Evolutionary conservation across 2,113 vertebrate species (phyloP), one percentile per base, ranked within the genome.

Genomic region (Eulemur macaco): DNA sequence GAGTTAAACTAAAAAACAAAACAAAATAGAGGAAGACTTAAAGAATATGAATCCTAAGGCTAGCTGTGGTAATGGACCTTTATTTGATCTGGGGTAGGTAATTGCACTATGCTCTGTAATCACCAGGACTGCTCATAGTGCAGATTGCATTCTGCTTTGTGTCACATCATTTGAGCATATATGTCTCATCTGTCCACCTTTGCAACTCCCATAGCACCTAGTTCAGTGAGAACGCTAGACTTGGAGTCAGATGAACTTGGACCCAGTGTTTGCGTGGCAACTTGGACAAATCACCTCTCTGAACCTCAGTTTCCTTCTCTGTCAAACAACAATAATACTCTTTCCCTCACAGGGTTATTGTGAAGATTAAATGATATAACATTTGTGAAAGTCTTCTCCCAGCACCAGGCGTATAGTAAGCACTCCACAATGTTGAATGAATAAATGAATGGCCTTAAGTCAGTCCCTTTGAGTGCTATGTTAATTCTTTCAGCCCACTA

Each of bases 381-480:
- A 92, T 85, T 96, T 94, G 84, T 82, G 64, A 87, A 96, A 60
- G 66, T 94, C 78, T 96, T 95, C 54, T 96, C 71, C 69, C 25
- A 78, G 73, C 21, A 95, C 78, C 56, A 93, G 82, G 50, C 56
- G 96, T 74, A 93, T 71, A 60, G 69, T 76, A 95, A 95, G 60
- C 34, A 91, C 60, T 86, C 58, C 74, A 69, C 69, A 93, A 88
- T 25, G 1, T 39, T 89, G 89, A 96, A 91, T 94, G 89, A 94
- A 94, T 86, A 95, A 97, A 94, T 89, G 77, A 98, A 96, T 73
- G 94, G 71, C 64, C 81, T 89, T 90, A 82, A 88, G 66, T 88
- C 83, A 96, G 91, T 45, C 85, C 91, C 82, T 90, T 77, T 0
- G 45, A 95, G 91, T 90, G 71, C 81, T 86, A 74, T 94, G 88